Base-by-base conservation (phyloP, 2,888 invertebrate genomes). In the Lasioglossum oenotherae region DNA sequence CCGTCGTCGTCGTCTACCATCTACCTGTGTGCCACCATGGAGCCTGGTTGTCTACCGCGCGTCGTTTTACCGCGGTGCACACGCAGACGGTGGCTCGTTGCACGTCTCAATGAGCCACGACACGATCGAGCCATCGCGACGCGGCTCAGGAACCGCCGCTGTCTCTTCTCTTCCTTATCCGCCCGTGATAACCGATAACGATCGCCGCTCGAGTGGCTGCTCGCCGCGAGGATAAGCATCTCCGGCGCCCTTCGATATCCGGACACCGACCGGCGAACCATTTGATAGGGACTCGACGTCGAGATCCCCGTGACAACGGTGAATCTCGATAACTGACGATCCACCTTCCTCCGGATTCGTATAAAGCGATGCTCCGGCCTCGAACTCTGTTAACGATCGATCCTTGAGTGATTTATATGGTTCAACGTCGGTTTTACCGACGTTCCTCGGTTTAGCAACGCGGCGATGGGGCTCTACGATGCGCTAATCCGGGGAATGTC, bases 51-150 rank as follows among this genome's bases (percentile, higher is more conserved):
- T 84, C 86, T 86, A 86, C 85, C 83, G 76, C 82, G 81, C 84
- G 53, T 81, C 81, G 80, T 79, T 82, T 78, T 84, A n/a, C 72
- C 60, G 27, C 74, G 79, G 57, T 79, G 49, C 41, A 72, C 41
- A 71, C 77, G 75, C 80, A 76, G 82, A 74, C 86, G 74, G 57
- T 57, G 44, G 49, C 88, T 81, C 84, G 87, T 82, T 85, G 87
- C 88, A 91, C 87, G 89, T 92, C 92, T 92, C 92, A 91, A 92
- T 91, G 91, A 92, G 89, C 91, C 90, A 87, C 88, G 89, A 89
- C 88, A 87, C 90, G 89, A 82, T 88, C 81, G 72, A 86, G 74
- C 69, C 41, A 67, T 67, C 67, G 67, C 19, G 67, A 19, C 67
- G 35, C 35, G 67, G 38, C 67, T 31, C 31, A 19, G 35, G 35